Evolutionary conservation across 2,113 vertebrate genomes (phyloP), one percentile per base, ranked within the genome.

Genomic region (Anarrhichthys ocellatus): DNA sequence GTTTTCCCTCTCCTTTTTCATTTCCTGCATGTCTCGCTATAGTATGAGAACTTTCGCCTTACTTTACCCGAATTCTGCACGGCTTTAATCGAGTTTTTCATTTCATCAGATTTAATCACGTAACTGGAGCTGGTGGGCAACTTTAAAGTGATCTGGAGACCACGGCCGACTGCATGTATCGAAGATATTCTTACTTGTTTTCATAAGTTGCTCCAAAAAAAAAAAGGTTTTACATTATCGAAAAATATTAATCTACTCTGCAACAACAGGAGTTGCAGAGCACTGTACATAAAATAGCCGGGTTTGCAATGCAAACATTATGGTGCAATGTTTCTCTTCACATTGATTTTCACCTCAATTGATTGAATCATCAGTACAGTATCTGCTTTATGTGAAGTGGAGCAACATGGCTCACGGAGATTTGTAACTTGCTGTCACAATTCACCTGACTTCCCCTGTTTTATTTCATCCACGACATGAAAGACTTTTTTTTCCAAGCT

Each of bases 201-300:
- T 92, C 71, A 61, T 87, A 75, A 89, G 85, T 59, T 96, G 94
- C 95, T 96, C 52, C 11, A 14, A 52, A 22, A 50, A 7, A 50
- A 22, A 56, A 56, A 50, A 96, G 95, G 94, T 96, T 96, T 96
- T 96, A 95, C 90, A 96, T 96, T 95, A 96, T 97, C 96, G 96
- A 93, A 96, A 62, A 92, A 95, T 95, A 38, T 73, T 4, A 22
- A 54, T 76, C 46, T 73, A 3, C 20, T 24, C n/a, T 68, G 40
- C 15, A 52, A 34, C 74, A 75, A 14, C 8, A 36, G 6, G 24
- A 67, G 34, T 13, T 15, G 8, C 78, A 56, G 44, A 58, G 46
- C 1, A 11, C 42, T 15, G 34, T 11, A 54, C 8, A 52, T 54
- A 32, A 75, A 32, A 70, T 7, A 62, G 18, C 18, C 5, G 46